Conservation (phyloP, 1,140 invertebrate species). For the Hylaeus volcanicus region DNA sequence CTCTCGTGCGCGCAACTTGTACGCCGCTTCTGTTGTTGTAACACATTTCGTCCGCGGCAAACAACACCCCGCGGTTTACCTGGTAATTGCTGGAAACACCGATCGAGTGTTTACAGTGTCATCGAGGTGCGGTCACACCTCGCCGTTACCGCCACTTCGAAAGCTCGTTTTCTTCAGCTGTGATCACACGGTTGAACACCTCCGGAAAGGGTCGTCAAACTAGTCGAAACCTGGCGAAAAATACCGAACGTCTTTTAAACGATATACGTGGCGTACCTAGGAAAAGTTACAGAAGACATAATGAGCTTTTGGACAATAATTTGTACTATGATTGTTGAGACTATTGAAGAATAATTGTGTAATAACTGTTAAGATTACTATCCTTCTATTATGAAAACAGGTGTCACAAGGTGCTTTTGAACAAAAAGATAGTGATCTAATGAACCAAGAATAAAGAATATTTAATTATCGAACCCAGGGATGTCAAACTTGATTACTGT, state of each 20-base stretch:
- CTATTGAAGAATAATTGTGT: no score
- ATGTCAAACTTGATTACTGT: not conserved
- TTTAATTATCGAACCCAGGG: no score
- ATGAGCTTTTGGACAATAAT: no score
- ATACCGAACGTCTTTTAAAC: not conserved
- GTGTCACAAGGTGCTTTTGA: no score
- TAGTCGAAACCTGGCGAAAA: conserved; percentile 6
- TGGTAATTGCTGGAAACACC: conserved; percentile 77
- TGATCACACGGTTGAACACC: conserved; percentile 20
- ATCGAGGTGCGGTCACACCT: conserved; percentile 74
- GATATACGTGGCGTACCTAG: not conserved
- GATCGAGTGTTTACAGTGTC: conserved; percentile 75
- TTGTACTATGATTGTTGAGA: no score
- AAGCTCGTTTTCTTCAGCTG: conserved; percentile 39
- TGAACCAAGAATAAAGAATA: no score
- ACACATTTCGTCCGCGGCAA: conserved; percentile 69
- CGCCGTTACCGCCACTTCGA: conserved; percentile 45
- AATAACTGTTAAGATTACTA: no score
- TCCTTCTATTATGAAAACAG: no score
- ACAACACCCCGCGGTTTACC: conserved; percentile 62
- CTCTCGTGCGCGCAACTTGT: not conserved
- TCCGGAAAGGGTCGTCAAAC: conserved; percentile 1
- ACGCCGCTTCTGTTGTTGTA: conserved; percentile 62
- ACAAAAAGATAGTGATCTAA: no score
- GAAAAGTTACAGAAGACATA: no score